These are phyloP conservation scores for Sarotherodon lohbergeri DNA, from an alignment of 2,113 vertebrate species.

Conservation along the genomic window DNA sequence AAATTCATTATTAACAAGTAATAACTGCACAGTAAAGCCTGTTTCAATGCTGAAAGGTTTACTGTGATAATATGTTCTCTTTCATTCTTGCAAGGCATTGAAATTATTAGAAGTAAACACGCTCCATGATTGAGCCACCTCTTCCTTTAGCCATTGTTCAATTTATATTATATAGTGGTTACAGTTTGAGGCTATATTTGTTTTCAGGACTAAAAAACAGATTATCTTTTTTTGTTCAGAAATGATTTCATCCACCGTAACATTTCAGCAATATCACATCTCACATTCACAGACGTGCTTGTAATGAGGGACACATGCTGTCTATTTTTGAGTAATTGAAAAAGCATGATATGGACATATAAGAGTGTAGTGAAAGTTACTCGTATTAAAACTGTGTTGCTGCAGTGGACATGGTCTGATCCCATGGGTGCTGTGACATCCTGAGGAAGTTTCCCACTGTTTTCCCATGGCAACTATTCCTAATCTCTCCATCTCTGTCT, in stretches of 20 bases:
- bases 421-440: neutral
- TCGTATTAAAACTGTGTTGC: neutral
- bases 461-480: neutral
- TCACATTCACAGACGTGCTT: neutral
- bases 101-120: neutral
- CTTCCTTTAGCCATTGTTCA: neutral
- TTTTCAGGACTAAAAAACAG: neutral
- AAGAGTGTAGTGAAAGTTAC: neutral
- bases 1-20: neutral
- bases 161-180: neutral
- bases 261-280: neutral
- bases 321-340: rapidly evolving
- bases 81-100: neutral
- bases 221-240: neutral
- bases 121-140: neutral
- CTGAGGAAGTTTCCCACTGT: neutral
- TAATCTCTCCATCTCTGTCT: neutral
- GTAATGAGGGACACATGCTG: neutral
- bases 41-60: neutral
- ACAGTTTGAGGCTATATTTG: neutral
- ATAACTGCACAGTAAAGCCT: neutral
- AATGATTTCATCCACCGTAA: neutral
- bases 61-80: neutral
- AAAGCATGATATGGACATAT: neutral
- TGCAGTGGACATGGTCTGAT: neutral